Conservation (phyloP, 2,888 invertebrate genomes). For the Cyclophora punctaria region DNA sequence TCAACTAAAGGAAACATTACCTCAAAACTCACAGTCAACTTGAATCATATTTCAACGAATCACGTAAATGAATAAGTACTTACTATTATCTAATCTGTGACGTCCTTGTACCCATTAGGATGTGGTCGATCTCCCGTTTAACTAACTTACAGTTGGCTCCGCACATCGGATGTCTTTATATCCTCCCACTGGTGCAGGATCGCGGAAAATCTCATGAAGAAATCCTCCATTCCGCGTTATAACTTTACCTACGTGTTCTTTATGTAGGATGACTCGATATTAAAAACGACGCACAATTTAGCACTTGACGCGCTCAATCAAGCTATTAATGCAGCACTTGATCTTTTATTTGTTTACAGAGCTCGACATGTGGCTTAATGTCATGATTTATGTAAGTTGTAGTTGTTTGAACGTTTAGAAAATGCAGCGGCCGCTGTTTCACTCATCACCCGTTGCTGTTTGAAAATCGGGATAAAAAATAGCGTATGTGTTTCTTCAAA, state of each 20-base stretch:
- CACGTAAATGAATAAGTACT: too few relatives aligned
- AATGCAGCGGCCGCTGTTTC: not conserved
- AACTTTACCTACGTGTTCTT: slow-evolving; percentile 16
- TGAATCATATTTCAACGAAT: too few relatives aligned
- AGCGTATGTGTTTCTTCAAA: too few relatives aligned
- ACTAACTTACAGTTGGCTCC: slow-evolving; percentile 38
- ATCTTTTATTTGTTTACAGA: not conserved
- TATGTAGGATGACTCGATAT: slow-evolving; percentile 29
- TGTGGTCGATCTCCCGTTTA: slow-evolving; percentile 46
- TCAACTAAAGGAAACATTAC: too few relatives aligned
- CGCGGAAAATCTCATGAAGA: slow-evolving; percentile 54
- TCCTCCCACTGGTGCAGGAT: slow-evolving; percentile 42
- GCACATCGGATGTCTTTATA: slow-evolving; percentile 44
- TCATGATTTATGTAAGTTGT: not conserved
- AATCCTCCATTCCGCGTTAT: slow-evolving; percentile 24
- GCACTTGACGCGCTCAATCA: slow-evolving; percentile 14
- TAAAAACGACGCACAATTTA: slow-evolving; percentile 27
- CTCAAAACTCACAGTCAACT: too few relatives aligned
- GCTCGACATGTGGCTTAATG: not conserved
- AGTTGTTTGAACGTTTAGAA: not conserved
- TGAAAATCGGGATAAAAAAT: too few relatives aligned
- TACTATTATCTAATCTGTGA: slow-evolving; percentile 17
- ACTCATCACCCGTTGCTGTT: too few relatives aligned
- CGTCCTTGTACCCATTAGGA: slow-evolving; percentile 61
- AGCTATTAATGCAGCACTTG: slow-evolving; percentile 2